These are phyloP conservation scores for Geotrupes spiniger DNA, from an alignment of 2,888 invertebrate species.

Conservation along the genomic window DNA sequence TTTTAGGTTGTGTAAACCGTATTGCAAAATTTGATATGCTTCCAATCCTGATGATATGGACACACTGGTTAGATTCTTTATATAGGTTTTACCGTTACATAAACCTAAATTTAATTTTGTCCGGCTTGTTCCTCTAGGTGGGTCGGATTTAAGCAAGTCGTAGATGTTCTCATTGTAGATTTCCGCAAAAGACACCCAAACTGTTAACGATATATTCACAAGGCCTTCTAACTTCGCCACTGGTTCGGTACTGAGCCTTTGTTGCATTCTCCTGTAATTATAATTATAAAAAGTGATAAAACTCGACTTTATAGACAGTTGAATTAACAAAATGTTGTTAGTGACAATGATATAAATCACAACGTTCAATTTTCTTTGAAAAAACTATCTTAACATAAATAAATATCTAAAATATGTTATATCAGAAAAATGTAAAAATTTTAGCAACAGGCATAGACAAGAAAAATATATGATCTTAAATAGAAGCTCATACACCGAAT, in stretches of 20 bases:
- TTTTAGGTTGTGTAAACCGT: conserved; percentile 73
- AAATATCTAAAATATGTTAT: too few species aligned
- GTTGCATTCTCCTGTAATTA: conserved; percentile 22
- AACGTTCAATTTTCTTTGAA: too few species aligned
- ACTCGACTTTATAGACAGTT: too few species aligned
- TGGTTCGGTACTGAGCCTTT: conserved; percentile 20
- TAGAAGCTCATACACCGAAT: too few species aligned
- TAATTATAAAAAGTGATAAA: too few species aligned
- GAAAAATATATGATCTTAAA: too few species aligned
- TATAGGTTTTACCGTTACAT: conserved; percentile 37
- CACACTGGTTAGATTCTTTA: conserved; percentile 49
- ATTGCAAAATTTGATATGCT: conserved; percentile 73
- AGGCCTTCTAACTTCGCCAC: conserved; percentile 16
- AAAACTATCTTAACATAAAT: too few species aligned
- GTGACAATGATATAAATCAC: too few species aligned
- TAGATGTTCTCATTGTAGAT: conserved; percentile 89
- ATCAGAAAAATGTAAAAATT: too few species aligned
- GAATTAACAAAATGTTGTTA: too few species aligned
- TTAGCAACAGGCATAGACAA: too few species aligned
- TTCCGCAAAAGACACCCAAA: too few species aligned
- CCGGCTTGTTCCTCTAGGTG: conserved; percentile 39
- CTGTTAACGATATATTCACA: conserved; percentile 11
- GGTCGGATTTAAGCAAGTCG: conserved; percentile 65
- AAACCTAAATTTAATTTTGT: conserved; percentile 60
- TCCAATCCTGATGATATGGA: conserved; percentile 61